Base-by-base conservation (phyloP, 2,888 invertebrate species). In the Hyppa rectilinea region DNA sequence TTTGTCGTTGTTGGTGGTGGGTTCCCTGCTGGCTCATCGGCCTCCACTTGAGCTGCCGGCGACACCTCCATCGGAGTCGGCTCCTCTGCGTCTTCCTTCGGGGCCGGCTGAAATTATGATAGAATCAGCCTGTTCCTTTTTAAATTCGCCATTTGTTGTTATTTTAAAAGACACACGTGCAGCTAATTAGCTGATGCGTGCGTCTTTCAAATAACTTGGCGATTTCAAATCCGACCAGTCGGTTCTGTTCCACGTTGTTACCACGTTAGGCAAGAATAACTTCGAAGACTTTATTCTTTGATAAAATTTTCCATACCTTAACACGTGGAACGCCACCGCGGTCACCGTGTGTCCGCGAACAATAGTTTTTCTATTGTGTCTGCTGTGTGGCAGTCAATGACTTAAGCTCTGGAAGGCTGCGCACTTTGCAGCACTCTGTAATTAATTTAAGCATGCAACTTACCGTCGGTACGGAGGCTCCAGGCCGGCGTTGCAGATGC, bases 1-100 rank as follows among this genome's bases (percentile, higher is more conserved):
- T 60, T 68, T 14, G 62, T 20, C 1, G 64, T 68, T 14, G 62
- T 20, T 0, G 64, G 64, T 12, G 62, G 26, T 0, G 65, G 43
- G 0, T 43, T 65, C 62, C 47, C 67, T 79, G 69, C 65, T 9
- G 73, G 50, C 52, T 84, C 83, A 23, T 79, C 83, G 4, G 65
- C 38, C 10, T n/a, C 52, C 23, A 61, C 55, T 4, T 36, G 40
- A 9, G 63, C 36, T 6, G 75, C 52, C 1, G 82, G 81, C 2
- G 85, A 79, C 43, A 85, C 78, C 10, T 88, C 87, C 88, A 88
- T 87, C 2, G 88, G 82, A 17, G 72, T 67, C 5, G 84, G 72
- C 45, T 66, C 70, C 1, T 75, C 59, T 1, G 53, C 61, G 0
- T 34, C 60, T 12, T 58, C 61, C 10, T 14, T 12, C 4, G 69